Conservation (phyloP, 2,113 vertebrate species). For the Rhipidura dahli region DNA sequence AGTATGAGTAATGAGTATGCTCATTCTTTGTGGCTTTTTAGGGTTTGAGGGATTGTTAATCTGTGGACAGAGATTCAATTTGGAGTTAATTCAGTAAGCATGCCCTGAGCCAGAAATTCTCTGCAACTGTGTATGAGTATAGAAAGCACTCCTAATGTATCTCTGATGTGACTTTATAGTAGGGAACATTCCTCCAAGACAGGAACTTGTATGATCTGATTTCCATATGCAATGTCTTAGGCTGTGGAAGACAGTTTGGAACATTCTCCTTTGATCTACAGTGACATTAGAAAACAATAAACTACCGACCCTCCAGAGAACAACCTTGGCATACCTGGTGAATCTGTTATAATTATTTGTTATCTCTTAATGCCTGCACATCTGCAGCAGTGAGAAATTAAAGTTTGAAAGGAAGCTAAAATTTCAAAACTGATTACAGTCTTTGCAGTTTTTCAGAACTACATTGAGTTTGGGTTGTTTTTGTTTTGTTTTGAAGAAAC, state of each 20-base stretch:
- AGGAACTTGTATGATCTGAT: neutral
- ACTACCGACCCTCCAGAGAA: neutral
- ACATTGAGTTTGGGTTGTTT: neutral
- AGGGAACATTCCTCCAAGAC: neutral
- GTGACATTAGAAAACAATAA: neutral
- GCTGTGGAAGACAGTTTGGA: neutral
- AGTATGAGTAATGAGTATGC: neutral
- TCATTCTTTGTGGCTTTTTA: neutral
- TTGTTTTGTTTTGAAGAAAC: neutral
- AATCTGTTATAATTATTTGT: constrained; percentile 32
- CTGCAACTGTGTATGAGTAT: neutral
- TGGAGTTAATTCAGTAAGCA: neutral
- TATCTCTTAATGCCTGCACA: constrained; percentile 31
- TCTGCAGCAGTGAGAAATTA: constrained; percentile 4
- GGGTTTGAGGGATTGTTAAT: neutral
- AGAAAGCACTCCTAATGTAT: neutral
- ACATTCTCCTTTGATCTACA: constrained; percentile 21
- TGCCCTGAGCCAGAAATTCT: neutral
- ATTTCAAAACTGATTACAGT: constrained; percentile 7
- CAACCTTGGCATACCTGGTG: neutral
- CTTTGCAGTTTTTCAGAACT: neutral
- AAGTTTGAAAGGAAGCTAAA: constrained; percentile 11
- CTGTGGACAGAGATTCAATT: neutral
- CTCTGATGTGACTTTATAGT: neutral
- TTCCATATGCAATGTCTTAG: neutral